Percentiles rank a stretch among this genome's conserved stretches.
Conservation (phyloP, 2,888 invertebrate species). For the Platynereis dumerilii region DNA sequence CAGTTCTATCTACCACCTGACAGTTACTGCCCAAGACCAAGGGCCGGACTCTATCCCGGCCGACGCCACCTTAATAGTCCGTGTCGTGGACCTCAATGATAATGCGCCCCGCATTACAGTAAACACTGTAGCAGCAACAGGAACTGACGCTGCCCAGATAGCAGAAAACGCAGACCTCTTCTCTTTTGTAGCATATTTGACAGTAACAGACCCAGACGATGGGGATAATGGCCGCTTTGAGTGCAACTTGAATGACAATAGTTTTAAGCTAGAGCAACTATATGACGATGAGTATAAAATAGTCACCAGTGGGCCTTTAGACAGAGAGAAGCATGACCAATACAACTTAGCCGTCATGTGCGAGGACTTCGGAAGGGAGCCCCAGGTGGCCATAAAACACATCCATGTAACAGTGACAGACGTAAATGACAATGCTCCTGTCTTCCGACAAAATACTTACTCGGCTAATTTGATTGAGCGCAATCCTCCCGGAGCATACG, state of each 20-base stretch:
- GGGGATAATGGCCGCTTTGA: slow-evolving; percentile 85
- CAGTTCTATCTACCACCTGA: slow-evolving; percentile 27
- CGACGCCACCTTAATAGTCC: slow-evolving; percentile 70
- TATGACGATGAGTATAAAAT: slow-evolving; percentile 68
- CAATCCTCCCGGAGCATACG: slow-evolving; percentile 75
- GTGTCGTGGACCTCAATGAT: slow-evolving; percentile 78
- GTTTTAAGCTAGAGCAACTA: slow-evolving; percentile 83
- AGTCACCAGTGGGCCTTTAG: slow-evolving; percentile 87
- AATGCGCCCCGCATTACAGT: slow-evolving; percentile 86
- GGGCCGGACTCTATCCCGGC: slow-evolving; percentile 74
- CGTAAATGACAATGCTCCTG: slow-evolving; percentile 69
- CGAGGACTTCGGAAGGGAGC: slow-evolving; percentile 28
- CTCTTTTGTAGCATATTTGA: slow-evolving; percentile 91
- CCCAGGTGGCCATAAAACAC: slow-evolving; percentile 19
- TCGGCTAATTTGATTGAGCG: slow-evolving; percentile 79
- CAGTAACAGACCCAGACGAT: slow-evolving; percentile 90
- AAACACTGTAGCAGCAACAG: slow-evolving; percentile 82
- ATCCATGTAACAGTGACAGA: slow-evolving; percentile 29
- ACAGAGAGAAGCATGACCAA: slow-evolving; percentile 88
- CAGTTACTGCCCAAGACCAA: slow-evolving; percentile 30
- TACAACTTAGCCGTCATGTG: slow-evolving; percentile 82
- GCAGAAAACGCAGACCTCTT: slow-evolving; percentile 78
- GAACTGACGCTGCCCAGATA: slow-evolving; percentile 70
- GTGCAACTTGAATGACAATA: slow-evolving; percentile 76
- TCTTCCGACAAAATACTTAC: slow-evolving; percentile 65